Evolutionary conservation across 2,797 vertebrate species (phyloP).

Genomic region (Spinus olivaceus): DNA sequence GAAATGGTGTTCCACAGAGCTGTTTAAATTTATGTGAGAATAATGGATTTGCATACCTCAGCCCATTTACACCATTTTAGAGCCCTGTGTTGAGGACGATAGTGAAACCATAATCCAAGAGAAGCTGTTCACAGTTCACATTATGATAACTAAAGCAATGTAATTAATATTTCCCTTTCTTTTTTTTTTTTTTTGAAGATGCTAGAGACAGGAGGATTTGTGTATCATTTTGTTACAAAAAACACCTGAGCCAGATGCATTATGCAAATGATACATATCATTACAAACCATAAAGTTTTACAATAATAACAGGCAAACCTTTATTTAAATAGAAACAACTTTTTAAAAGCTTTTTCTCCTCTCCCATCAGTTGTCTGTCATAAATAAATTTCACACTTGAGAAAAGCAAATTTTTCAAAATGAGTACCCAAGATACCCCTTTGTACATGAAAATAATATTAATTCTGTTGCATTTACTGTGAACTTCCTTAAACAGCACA

Average conservation of each 20-base stretch:
- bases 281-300: background rate
- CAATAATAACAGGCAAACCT: fast-evolving
- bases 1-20: background rate
- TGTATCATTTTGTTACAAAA: background rate
- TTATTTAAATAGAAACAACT: background rate
- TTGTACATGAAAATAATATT: background rate
- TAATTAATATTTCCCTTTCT: background rate
- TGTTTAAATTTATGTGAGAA: background rate
- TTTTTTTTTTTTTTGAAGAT: background rate
- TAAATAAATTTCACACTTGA: background rate
- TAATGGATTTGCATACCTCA: background rate
- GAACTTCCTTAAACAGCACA: background rate
- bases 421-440: background rate
- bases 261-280: background rate
- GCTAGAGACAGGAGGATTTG: background rate
- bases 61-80: background rate
- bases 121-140: background rate
- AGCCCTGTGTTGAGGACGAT: background rate
- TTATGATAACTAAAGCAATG: background rate
- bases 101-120: background rate
- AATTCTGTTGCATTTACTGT: background rate
- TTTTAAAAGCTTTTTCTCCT: background rate
- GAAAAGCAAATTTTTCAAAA: background rate
- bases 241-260: background rate
- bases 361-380: fast-evolving